A percentile compares a stretch with the other conserved stretches of the same genome.
Conservation (phyloP, 2,888 invertebrate species). For the Ochropacha duplaris region DNA sequence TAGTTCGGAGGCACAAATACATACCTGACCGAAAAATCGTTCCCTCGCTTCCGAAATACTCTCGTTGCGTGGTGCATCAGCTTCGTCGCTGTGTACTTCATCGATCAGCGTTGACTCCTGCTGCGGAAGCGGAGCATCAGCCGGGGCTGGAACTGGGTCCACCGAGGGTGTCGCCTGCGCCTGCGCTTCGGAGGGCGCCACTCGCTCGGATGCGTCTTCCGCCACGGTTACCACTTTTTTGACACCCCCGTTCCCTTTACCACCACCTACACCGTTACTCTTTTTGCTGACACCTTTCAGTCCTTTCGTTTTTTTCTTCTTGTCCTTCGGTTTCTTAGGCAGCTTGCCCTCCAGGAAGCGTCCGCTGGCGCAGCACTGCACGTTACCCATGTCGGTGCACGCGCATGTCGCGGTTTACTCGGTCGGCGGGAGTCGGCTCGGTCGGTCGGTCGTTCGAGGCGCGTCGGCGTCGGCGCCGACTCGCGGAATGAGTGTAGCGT, state of each 20-base stretch:
- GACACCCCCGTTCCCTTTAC: conserved; percentile 58
- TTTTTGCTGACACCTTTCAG: conserved; percentile 57
- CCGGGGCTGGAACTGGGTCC: conserved; percentile 30
- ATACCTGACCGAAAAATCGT: conserved; percentile 77
- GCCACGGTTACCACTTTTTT: conserved; percentile 66
- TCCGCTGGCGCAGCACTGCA: conserved; percentile 81
- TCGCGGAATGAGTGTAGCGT: conserved; percentile 74
- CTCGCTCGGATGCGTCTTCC: conserved; percentile 61
- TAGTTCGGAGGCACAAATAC: conserved; percentile 17
- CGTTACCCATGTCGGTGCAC: conserved; percentile 79
- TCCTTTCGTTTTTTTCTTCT: conserved; percentile 53
- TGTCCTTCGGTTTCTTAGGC: conserved; percentile 64
- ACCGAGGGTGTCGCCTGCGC: conserved; percentile 48
- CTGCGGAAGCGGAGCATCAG: conserved; percentile 27
- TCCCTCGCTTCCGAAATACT: conserved; percentile 73
- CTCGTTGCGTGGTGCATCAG: conserved; percentile 56
- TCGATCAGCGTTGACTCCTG: conserved; percentile 19
- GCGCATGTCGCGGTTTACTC: conserved; percentile 78
- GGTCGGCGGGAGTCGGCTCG: conserved; percentile 73
- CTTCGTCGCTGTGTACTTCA: conserved; percentile 24
- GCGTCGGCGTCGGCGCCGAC: conserved; percentile 81
- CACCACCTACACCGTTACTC: conserved; percentile 66
- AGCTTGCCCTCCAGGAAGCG: conserved; percentile 68
- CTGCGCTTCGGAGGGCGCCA: conserved; percentile 56
- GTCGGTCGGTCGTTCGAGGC: conserved; percentile 80